phyloP scores from a whole-genome alignment of 2,113 vertebrate genomes.

The Muscicapa adusta region DNA sequence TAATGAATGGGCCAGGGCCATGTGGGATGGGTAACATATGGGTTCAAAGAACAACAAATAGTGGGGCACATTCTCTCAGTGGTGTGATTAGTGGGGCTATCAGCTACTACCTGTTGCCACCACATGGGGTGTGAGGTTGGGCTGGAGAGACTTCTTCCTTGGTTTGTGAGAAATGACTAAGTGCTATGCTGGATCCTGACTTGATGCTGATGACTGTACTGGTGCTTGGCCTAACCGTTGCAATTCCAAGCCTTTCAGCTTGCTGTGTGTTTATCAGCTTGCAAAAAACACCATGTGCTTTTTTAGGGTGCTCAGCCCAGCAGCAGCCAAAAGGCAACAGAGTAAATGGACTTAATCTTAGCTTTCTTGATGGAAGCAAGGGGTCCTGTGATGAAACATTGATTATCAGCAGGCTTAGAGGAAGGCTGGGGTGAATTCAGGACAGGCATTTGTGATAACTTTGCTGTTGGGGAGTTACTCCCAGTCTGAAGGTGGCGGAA shows the following conservation, averaged over 20 bases:
- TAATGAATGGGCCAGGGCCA: not conserved
- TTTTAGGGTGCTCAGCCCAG: not conserved
- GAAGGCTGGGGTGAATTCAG: not conserved
- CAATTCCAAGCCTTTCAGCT: conserved; percentile 33
- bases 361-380: not conserved
- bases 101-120: conserved; percentile 34
- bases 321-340: not conserved
- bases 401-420: not conserved
- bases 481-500: not conserved
- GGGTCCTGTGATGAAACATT: not conserved
- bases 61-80: not conserved
- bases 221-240: not conserved
- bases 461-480: not conserved
- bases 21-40: not conserved
- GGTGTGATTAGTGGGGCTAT: conserved; percentile 27
- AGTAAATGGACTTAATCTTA: not conserved
- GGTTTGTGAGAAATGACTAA: not conserved
- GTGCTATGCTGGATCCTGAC: conserved; percentile 10
- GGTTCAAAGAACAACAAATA: conserved; percentile 23
- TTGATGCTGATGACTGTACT: conserved; percentile 31
- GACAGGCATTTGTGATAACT: not conserved
- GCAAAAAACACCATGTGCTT: not conserved
- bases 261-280: not conserved
- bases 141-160: not conserved
- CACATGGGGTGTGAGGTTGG: not conserved